These are phyloP conservation scores for Spea hammondii DNA, from an alignment of 2,797 vertebrate genomes.

Conservation along the genomic window DNA sequence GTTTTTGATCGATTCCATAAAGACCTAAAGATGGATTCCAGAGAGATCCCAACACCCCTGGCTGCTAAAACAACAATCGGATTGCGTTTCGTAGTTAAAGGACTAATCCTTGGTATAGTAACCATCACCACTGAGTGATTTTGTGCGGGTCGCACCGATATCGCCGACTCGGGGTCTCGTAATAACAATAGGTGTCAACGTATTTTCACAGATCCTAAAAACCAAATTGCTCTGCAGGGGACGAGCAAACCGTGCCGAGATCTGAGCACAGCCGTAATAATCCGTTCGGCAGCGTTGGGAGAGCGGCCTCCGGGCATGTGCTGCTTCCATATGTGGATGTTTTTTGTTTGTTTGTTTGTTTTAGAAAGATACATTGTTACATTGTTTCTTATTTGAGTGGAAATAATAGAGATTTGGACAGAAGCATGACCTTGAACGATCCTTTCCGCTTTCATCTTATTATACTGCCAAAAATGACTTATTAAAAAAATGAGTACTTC, in stretches of 20 bases:
- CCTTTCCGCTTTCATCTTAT: neutral
- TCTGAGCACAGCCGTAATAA: neutral
- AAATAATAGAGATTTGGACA: neutral
- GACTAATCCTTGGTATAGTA: no score
- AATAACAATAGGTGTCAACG: neutral
- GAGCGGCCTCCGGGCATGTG: conserved; percentile 23
- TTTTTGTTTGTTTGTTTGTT: neutral
- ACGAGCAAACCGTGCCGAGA: neutral
- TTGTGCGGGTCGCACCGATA: no score
- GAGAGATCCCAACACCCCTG: no score
- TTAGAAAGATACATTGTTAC: neutral
- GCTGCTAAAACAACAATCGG: no score
- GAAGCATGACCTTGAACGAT: neutral
- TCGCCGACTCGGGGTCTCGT: no score
- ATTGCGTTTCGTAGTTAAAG: no score
- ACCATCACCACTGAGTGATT: no score
- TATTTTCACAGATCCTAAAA: neutral
- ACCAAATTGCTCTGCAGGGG: neutral
- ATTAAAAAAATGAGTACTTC: no score
- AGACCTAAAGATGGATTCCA: no score
- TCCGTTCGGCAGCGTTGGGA: conserved; percentile 15
- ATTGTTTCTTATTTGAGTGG: neutral
- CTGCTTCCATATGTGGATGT: conserved; percentile 19
- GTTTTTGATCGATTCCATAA: no score
- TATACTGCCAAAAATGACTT: no score